phyloP scores from a whole-genome alignment of 2,888 invertebrate genomes.

The Panopea generosa region DNA sequence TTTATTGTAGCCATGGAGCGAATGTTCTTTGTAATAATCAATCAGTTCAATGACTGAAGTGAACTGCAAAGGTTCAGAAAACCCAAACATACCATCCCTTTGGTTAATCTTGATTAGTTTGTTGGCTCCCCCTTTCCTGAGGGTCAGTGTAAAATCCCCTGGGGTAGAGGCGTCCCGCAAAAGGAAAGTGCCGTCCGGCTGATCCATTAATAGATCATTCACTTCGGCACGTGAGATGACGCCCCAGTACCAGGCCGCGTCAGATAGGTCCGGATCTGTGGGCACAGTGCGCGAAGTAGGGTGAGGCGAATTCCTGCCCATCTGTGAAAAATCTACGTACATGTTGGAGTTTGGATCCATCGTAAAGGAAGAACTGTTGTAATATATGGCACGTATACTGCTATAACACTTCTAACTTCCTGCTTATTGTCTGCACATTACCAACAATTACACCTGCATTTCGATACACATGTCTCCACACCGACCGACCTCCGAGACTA shows the following conservation, averaged over 20 bases:
- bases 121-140: slow-evolving; percentile 95
- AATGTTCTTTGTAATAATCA: slow-evolving; percentile 93
- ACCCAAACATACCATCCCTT: slow-evolving; percentile 95
- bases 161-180: slow-evolving; percentile 96
- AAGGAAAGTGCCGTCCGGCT: slow-evolving; percentile 97
- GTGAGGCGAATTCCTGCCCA: background rate
- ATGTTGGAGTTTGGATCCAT: no score
- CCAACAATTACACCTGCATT: no score
- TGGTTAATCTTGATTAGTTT: slow-evolving; percentile 98
- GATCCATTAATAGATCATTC: slow-evolving; percentile 94
- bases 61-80: slow-evolving; percentile 87
- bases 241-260: slow-evolving; percentile 95
- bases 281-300: background rate
- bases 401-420: no score
- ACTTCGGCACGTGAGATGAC: slow-evolving; percentile 95
- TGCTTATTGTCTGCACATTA: no score
- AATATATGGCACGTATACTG: no score
- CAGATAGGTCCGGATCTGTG: background rate
- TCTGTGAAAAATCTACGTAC: no score
- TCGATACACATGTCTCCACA: no score
- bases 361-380: no score
- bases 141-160: slow-evolving; percentile 97
- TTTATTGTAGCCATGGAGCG: slow-evolving; percentile 96
- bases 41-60: slow-evolving; percentile 91
- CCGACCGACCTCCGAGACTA: no score